Evolutionary conservation across 2,888 invertebrate genomes (phyloP), one percentile per base, ranked within the genome.

Genomic region (Eristalinus aeneus): DNA sequence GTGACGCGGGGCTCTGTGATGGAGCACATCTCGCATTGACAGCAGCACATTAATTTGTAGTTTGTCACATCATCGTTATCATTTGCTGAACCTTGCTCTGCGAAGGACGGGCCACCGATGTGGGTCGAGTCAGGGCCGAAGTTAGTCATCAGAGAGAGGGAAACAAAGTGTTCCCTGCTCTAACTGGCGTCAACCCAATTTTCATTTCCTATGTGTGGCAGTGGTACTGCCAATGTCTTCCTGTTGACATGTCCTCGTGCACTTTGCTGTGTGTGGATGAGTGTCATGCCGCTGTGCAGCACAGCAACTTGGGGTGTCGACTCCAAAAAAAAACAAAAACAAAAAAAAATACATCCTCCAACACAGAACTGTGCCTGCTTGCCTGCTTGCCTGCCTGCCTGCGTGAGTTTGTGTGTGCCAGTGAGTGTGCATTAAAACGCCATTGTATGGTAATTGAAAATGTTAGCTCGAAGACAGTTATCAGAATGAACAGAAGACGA

Each of bases 381-480:
- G 27, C 27, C 27, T 27, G 27, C 27, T 27, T 27, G 27, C 5
- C 27, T 27, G 27, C 27, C 27, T 27, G 27, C 27, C 2, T 27
- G 27, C 27, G 27, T 27, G 27, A 3, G 27, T 27, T 27, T 27
- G 54, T 63, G 32, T 36, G 27, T 56, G 36, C 27, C 9, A 34
- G 65, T 68, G 32, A 67, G 46, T 72, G 68, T 80, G 76, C 80
- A 85, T 85, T 85, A 80, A 85, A 80, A 85, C 80, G 53, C 80
- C 80, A 85, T 85, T 75, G 76, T 76, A 81, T 68, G 67, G 75
- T 73, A 85, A 80, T 85, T 80, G 80, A 85, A 85, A 80, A 81
- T 80, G 75, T 85, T 75, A 67, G 46, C 54, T 80, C 39, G 53
- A 76, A 85, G 80, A 76, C 76, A 76, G 72, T 80, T 61, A 67